Evolutionary conservation across 2,113 vertebrate species (phyloP), one percentile per base, ranked within the genome.

Genomic region (Malurus melanocephalus): DNA sequence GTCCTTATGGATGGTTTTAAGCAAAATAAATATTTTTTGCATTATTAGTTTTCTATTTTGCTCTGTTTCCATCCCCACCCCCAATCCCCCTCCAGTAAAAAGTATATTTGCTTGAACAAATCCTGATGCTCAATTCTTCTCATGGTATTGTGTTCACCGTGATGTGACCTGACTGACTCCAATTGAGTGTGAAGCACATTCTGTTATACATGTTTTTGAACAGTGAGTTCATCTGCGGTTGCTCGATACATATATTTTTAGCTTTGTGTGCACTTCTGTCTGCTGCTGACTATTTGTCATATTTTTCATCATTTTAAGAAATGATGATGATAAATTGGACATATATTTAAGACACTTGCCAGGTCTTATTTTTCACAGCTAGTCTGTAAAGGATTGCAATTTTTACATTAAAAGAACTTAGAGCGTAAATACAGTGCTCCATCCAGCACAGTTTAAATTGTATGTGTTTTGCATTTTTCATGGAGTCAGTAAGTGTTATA

Each of bases 381-480:
- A 67, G 46, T 53, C 5, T 52, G 38, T 45, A 83, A 85, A 89
- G 35, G 14, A 49, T 16, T 66, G 17, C n/a, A 27, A 66, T 24
- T 83, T 77, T 67, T 80, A 23, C 10, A 56, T 56, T 80, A 87
- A 62, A 79, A 80, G 46, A 57, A 65, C 87, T 21, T 74, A 15
- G 17, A 68, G 11, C 8, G 12, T 64, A 78, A 80, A 68, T 30
- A 67, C 10, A 71, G 19, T 46, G 16, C 65, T 75, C 32, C n/a
- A 65, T 77, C 24, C 33, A 85, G 16, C 42, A 81, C 26, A 43
- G 7, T 62, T 71, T 69, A 81, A 93, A 35, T 32, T 4, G 0
- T 26, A 78, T 43, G 27, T 60, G 49, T 92, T 90, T 88, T 86
- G 10, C n/a, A 66, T 92, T 91, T 92, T 83, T 95, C 80, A 83